Percentiles rank a stretch among this genome's conserved stretches.
Evolutionary conservation across 2,797 vertebrate genomes (phyloP).

Genomic region (Bufotes viridis): DNA sequence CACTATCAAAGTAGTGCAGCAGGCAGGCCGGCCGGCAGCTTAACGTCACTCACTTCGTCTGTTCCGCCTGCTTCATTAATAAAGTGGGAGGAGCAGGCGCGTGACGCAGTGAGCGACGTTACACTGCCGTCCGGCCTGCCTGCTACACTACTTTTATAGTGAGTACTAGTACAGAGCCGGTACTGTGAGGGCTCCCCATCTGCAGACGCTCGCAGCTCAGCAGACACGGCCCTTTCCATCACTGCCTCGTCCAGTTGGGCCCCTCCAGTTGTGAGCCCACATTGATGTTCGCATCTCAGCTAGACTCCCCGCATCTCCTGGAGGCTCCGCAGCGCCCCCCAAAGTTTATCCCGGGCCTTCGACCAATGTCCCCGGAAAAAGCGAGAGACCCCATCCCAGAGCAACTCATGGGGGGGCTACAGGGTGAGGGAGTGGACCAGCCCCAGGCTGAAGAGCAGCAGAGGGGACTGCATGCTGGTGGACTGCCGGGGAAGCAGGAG

Average conservation of each 20-base stretch:
- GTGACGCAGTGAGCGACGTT: no score
- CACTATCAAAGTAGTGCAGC: no score
- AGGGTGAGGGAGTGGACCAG: slow-evolving; percentile 67
- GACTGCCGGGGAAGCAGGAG: no score
- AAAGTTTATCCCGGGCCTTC: slow-evolving; percentile 83
- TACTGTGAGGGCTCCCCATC: slow-evolving; percentile 77
- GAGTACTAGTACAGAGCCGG: slow-evolving; percentile 69
- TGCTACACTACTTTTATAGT: no score
- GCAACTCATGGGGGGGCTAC: slow-evolving; percentile 85
- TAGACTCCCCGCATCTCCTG: slow-evolving; percentile 74
- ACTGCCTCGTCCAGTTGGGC: slow-evolving; percentile 74
- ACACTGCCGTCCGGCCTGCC: no score
- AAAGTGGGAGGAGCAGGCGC: no score
- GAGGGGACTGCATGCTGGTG: neutral
- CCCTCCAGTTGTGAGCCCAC: slow-evolving; percentile 61
- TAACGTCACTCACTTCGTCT: no score
- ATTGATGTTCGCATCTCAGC: slow-evolving; percentile 78
- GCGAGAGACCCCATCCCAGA: slow-evolving; percentile 87
- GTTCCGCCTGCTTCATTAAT: no score
- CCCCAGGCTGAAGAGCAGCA: slow-evolving; percentile 48
- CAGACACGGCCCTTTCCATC: slow-evolving; percentile 84
- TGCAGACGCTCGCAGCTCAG: slow-evolving; percentile 78
- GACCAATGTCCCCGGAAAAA: slow-evolving; percentile 86
- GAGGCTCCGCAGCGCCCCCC: slow-evolving; percentile 82
- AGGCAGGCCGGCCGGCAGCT: no score